phyloP scores from a whole-genome alignment of 2,797 vertebrate genomes.

The Falco columbarius region DNA sequence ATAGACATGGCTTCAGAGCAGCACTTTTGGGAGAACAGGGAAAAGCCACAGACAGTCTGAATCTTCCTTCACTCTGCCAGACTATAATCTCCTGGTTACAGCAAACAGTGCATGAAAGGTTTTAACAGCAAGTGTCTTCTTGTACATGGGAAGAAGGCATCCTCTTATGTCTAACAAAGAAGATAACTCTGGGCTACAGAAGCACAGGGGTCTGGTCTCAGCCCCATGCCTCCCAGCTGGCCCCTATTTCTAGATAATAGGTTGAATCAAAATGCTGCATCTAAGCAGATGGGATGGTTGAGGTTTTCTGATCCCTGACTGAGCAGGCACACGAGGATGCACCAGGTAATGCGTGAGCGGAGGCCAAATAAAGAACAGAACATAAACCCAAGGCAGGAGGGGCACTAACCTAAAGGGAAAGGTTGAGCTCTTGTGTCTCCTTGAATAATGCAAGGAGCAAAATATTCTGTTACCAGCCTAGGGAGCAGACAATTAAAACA shows the following conservation, averaged over 20 bases:
- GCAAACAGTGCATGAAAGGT: background rate
- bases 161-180: background rate
- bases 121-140: background rate
- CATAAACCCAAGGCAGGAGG: slow-evolving; percentile 1
- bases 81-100: background rate
- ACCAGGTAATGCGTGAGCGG: background rate
- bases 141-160: background rate
- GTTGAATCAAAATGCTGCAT: background rate
- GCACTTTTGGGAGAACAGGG: background rate
- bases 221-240: background rate
- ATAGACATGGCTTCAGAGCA: background rate
- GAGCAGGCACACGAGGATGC: background rate
- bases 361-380: slow-evolving; percentile 45
- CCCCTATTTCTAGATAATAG: background rate
- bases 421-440: slow-evolving; percentile 58
- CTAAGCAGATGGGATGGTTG: background rate
- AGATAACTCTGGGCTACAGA: background rate
- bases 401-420: slow-evolving; percentile 33
- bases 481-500: slow-evolving; percentile 73
- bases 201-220: background rate
- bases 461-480: slow-evolving; percentile 67
- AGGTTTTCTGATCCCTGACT: background rate
- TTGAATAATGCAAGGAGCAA: slow-evolving; percentile 59
- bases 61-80: background rate
- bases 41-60: background rate